A percentile compares a stretch with the other conserved stretches of the same genome.
Evolutionary conservation across 1,140 invertebrate species (phyloP).

Genomic region (Drosophila sp.): DNA sequence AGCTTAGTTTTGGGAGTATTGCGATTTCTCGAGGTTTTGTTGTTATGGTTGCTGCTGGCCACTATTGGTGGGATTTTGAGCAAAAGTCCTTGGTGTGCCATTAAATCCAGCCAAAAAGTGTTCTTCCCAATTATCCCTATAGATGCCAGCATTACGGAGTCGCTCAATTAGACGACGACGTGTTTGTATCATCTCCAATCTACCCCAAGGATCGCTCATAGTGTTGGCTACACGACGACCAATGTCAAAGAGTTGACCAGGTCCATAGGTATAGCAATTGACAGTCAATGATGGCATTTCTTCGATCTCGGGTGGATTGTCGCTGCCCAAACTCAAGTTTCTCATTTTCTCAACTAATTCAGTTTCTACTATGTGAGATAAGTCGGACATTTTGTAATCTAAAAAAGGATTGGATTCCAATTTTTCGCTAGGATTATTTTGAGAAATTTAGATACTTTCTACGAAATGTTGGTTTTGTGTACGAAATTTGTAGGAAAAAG

Average conservation of each 20-base stretch:
- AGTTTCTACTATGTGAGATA: too few species aligned
- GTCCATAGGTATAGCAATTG: not conserved
- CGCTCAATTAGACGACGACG: not conserved
- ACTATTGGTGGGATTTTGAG: not conserved
- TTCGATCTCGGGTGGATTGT: not conserved
- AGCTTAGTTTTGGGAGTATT: too few species aligned
- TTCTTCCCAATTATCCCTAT: not conserved
- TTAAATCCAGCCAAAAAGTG: not conserved
- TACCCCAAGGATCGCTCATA: not conserved
- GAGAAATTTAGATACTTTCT: too few species aligned
- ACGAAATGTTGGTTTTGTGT: too few species aligned
- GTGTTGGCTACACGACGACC: not conserved
- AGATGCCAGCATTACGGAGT: not conserved
- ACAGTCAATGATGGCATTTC: not conserved
- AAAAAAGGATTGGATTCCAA: too few species aligned
- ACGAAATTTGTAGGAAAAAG: not conserved
- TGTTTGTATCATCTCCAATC: not conserved
- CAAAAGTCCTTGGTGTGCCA: too few species aligned
- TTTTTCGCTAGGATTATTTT: too few species aligned
- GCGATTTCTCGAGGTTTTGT: too few species aligned
- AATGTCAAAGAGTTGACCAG: not conserved
- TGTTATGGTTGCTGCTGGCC: too few species aligned
- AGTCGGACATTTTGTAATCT: too few species aligned
- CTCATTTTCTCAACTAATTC: too few species aligned
- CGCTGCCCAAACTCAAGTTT: not conserved